Evolutionary conservation across 1,140 invertebrate species (phyloP), one percentile per base, ranked within the genome.

Genomic region (Zaprionus ghesquierei): DNA sequence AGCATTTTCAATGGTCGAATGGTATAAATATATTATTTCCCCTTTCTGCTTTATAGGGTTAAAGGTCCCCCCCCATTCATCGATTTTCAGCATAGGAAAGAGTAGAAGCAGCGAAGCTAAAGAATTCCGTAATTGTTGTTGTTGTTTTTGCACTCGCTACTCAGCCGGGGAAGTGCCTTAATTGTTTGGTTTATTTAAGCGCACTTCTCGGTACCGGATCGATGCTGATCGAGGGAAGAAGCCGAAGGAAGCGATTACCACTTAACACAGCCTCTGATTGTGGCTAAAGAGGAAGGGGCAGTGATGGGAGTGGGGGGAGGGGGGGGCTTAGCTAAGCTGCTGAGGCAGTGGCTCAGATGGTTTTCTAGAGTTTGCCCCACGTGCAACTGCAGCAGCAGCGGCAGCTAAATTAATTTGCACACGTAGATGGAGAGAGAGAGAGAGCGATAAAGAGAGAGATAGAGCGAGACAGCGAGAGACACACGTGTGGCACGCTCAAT

Each of bases 351-450:
- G 41, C 41, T 68, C 64, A 61, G 65, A 31, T 68, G 46, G 31
- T 22, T 38, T 38, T 22, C 54, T 18, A 41, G 18, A 12, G 54
- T 1, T 25, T 15, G 22, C 20, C 18, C 20, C 54, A 56, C n/a
- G 3, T 35, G 29, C 27, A 31, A 69, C 50, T 77, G 78, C 74
- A 35, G 13, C 78, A 77, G 69, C 74, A 64, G 65, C 72, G 71
- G 79, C 72, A 75, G 80, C 60, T 69, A 79, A 79, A 85, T 82
- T 82, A 79, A 84, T 85, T 85, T 80, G 33, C 25, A 53, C 63
- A 66, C 54, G 56, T 61, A 55, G 38, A 46, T 12, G 33, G 46
- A 54, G 41, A 51, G 35, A 13, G 5, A n/a, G 13, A 12, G 13
- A n/a, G 13, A 35, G 13, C 13, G 33, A 35, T 1, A 15, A 12